A percentile compares a stretch with the other conserved stretches of the same genome.
Conservation (phyloP, 2,113 vertebrate genomes). For the Leiothrix lutea region DNA sequence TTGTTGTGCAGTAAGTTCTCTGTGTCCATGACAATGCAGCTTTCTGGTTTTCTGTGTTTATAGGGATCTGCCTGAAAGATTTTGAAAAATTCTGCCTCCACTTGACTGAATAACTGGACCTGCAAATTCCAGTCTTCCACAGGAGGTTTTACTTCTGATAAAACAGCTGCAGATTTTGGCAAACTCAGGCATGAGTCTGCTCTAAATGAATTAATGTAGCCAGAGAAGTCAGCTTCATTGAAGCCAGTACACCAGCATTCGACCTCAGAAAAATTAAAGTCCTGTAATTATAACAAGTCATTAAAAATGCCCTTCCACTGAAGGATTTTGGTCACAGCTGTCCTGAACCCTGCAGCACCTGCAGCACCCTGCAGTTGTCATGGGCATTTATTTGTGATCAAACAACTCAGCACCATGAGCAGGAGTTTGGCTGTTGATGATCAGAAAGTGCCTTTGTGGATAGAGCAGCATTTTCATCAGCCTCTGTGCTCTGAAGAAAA, state of each 20-base stretch:
- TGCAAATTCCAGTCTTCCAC: background rate
- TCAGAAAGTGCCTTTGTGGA: background rate
- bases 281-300: background rate
- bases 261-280: background rate
- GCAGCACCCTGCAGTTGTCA: background rate
- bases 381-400: background rate
- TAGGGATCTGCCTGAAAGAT: background rate
- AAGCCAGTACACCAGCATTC: background rate
- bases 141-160: background rate
- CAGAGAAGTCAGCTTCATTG: background rate
- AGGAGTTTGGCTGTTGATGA: background rate
- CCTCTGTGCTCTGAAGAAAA: background rate
- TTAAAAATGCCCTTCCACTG: background rate
- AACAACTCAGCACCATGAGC: background rate
- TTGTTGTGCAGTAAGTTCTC: background rate
- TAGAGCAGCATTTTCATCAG: background rate
- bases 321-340: background rate
- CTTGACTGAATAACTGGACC: background rate
- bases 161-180: slow-evolving; percentile 20
- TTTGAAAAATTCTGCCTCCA: background rate
- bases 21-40: background rate
- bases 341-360: background rate
- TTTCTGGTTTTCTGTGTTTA: background rate
- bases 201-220: background rate
- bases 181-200: background rate